These are phyloP conservation scores for Microtus montanus DNA, from an alignment of 2,113 vertebrate genomes.

Conservation along the genomic window DNA sequence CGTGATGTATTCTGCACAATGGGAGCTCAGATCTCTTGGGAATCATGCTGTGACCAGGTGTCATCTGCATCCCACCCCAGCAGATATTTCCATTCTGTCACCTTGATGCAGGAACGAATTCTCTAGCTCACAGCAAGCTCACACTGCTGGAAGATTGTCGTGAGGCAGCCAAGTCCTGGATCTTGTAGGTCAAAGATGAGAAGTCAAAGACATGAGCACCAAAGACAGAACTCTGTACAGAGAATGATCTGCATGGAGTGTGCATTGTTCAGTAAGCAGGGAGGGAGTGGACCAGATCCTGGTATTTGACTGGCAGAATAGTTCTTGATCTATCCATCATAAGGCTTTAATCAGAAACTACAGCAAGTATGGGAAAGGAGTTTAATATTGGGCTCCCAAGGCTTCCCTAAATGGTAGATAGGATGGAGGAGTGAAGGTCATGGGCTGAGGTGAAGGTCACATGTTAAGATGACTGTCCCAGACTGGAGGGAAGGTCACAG, in stretches of 20 bases:
- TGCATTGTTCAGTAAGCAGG: not conserved
- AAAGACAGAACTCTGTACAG: too few relatives aligned
- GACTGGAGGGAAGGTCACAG: not conserved
- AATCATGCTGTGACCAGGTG: conserved; percentile 50
- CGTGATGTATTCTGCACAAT: conserved; percentile 65
- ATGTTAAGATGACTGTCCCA: not conserved
- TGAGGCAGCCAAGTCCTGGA: not conserved
- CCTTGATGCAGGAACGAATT: conserved; percentile 55
- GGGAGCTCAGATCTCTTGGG: conserved; percentile 56
- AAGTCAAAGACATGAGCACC: not conserved
- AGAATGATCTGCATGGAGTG: not conserved
- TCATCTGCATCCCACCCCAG: conserved; percentile 55
- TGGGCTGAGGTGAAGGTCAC: not conserved
- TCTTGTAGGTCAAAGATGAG: too few relatives aligned
- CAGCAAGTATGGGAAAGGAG: not conserved
- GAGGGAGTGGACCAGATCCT: not conserved
- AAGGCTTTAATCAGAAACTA: not conserved
- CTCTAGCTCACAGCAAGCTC: conserved; percentile 18
- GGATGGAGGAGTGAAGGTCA: not conserved
- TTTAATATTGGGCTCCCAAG: not conserved
- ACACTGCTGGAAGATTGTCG: rapidly evolving
- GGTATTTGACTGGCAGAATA: not conserved
- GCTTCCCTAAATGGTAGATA: not conserved
- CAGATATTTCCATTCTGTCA: conserved; percentile 62
- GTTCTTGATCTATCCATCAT: not conserved